Evolutionary conservation across 1,140 invertebrate genomes (phyloP).

Genomic region (Asbolus verrucosus): DNA sequence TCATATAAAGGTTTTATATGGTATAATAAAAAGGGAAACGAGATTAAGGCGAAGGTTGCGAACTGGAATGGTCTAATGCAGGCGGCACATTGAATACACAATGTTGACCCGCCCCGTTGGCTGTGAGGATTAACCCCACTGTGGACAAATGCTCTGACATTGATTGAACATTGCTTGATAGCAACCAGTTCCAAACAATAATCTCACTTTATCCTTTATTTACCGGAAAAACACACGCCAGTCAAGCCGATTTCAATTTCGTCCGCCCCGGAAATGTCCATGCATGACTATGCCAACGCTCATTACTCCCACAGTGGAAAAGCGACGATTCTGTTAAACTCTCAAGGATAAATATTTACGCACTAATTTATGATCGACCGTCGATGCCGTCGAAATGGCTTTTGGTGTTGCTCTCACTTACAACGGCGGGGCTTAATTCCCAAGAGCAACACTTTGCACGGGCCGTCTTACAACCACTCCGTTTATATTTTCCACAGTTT

Average conservation of each 20-base stretch:
- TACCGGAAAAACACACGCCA: constrained; percentile 36
- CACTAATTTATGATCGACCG: constrained; percentile 21
- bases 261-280: not conserved
- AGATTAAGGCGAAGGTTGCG: constrained; percentile 58
- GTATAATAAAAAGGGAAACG: constrained; percentile 59
- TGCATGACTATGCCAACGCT: not conserved
- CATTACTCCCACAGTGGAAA: too few species aligned
- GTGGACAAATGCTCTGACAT: constrained; percentile 50
- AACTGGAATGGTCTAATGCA: constrained; percentile 57
- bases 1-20: constrained; percentile 59
- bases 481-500: constrained; percentile 37
- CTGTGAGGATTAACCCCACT: constrained; percentile 44
- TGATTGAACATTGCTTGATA: constrained; percentile 51
- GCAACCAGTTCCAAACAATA: constrained; percentile 44
- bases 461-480: constrained; percentile 23
- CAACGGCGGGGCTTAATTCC: constrained; percentile 7
- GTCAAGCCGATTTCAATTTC: constrained; percentile 9
- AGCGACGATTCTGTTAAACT: too few species aligned
- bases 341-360: not conserved
- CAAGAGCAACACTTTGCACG: constrained; percentile 22
- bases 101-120: constrained; percentile 49
- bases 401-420: constrained; percentile 27
- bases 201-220: constrained; percentile 46
- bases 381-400: constrained; percentile 9
- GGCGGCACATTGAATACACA: constrained; percentile 60